phyloP scores from a whole-genome alignment of 2,888 invertebrate genomes.

The Allophyes oxyacanthae region DNA sequence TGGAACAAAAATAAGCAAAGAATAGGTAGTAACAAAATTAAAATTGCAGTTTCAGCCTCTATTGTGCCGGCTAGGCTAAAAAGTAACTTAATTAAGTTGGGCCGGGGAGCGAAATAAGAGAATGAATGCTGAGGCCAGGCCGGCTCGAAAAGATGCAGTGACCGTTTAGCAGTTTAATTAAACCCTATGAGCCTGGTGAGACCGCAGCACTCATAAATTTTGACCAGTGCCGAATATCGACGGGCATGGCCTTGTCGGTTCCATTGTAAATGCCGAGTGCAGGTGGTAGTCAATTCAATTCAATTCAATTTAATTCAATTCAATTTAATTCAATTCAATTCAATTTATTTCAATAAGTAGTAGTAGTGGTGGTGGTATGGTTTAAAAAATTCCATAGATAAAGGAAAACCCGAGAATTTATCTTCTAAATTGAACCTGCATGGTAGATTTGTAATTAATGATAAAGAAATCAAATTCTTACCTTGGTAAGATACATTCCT shows the following conservation, averaged over 20 bases:
- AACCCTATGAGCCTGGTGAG: constrained; percentile 39
- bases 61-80: constrained; percentile 24
- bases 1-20: neutral
- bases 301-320: too few species aligned
- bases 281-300: too few species aligned
- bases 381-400: constrained; percentile 2
- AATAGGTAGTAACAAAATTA: constrained; percentile 10
- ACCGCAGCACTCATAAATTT: constrained; percentile 58
- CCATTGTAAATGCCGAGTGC: constrained; percentile 17
- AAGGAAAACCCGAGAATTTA: too few species aligned
- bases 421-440: too few species aligned
- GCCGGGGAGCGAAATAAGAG: constrained; percentile 41
- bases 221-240: constrained; percentile 30
- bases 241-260: constrained; percentile 28
- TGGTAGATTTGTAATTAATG: too few species aligned
- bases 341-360: too few species aligned
- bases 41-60: constrained; percentile 15
- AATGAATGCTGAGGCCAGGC: constrained; percentile 27
- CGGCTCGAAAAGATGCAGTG: constrained; percentile 47
- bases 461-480: too few species aligned
- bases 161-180: constrained; percentile 63
- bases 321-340: too few species aligned
- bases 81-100: constrained; percentile 39
- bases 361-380: too few species aligned
- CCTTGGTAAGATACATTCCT: too few species aligned